Evolutionary conservation across 2,888 invertebrate species (phyloP), one percentile per base, ranked within the genome.

Genomic region (Lathronympha strigana): DNA sequence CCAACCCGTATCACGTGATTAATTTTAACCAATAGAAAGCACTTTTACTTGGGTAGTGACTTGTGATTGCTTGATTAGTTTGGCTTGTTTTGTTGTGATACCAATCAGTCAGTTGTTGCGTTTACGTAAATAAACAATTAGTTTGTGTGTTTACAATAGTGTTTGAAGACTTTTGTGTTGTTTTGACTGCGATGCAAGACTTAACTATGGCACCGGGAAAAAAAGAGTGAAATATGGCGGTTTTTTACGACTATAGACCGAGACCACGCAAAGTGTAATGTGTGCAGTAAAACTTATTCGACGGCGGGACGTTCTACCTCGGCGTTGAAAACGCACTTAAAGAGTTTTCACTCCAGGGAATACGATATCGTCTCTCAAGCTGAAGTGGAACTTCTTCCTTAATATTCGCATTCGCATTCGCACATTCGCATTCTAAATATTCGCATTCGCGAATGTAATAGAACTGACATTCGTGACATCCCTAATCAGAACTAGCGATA

Each of bases 91-190:
- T n/a, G n/a, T n/a, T n/a, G n/a, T n/a, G n/a, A n/a, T n/a, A n/a
- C n/a, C n/a, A n/a, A 38, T 38, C 38, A 38, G 38, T 38, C 38
- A 38, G n/a, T n/a, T n/a, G n/a, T 38, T 38, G 38, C 38, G n/a
- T 4, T 38, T n/a, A 38, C 38, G 38, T 38, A 38, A 38, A 38
- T 13, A 38, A 11, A 38, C 11, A 13, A 13, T n/a, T n/a, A 38
- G 38, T 13, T n/a, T 38, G 38, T 38, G 38, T 38, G 38, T n/a
- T n/a, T n/a, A n/a, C n/a, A n/a, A n/a, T n/a, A n/a, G n/a, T n/a
- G n/a, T n/a, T n/a, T n/a, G n/a, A n/a, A n/a, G n/a, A n/a, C n/a
- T 38, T 38, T n/a, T 38, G n/a, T 3, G n/a, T 38, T 38, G n/a
- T 38, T 38, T 38, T 38, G 38, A n/a, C 13, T 13, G 38, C 4